Percentiles rank a stretch among this genome's conserved stretches.
Evolutionary conservation across 2,113 vertebrate genomes (phyloP).

Genomic region (Rhadina sibilatrix): DNA sequence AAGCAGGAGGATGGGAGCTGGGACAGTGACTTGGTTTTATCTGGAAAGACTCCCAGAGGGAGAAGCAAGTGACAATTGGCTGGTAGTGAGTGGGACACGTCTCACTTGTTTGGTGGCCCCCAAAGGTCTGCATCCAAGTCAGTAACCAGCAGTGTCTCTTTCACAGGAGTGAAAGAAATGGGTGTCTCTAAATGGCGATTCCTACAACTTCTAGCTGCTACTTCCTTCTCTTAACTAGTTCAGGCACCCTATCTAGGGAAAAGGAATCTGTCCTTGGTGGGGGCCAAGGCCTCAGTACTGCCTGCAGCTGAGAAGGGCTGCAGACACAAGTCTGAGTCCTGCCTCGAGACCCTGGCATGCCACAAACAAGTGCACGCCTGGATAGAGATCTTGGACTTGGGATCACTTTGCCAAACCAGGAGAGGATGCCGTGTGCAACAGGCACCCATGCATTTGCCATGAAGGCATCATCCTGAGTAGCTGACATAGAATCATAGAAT

Average conservation of each 20-base stretch:
- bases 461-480: neutral
- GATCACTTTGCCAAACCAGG: neutral
- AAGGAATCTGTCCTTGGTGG: neutral
- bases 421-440: neutral
- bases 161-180: neutral
- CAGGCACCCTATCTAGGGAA: neutral
- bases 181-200: fast-evolving
- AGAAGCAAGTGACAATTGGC: neutral
- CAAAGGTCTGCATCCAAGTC: neutral
- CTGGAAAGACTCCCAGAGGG: neutral
- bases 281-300: neutral
- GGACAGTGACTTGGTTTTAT: neutral
- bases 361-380: fast-evolving
- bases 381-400: neutral
- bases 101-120: neutral
- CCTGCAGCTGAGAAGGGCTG: neutral
- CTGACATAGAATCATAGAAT: neutral
- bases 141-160: neutral
- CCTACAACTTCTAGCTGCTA: neutral
- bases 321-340: neutral
- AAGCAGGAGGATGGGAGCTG: neutral
- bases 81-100: neutral
- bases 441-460: fast-evolving
- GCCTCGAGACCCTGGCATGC: neutral
- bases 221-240: neutral